phyloP scores from a whole-genome alignment of 2,797 vertebrate species.

The Benthosema pterotum region DNA sequence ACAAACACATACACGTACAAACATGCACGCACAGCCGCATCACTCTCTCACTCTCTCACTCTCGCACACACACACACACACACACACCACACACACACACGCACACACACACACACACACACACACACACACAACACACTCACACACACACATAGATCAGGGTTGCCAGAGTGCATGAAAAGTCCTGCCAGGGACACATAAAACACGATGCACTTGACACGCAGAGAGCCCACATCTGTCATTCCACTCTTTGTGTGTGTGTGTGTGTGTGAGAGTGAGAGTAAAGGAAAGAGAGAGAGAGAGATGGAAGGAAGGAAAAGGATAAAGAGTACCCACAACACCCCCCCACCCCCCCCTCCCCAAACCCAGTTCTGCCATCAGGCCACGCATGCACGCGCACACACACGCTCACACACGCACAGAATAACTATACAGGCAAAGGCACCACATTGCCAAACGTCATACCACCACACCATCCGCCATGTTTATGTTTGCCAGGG shows the following conservation, averaged over 20 bases:
- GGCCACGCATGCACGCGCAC: too few relatives aligned
- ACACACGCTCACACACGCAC: too few relatives aligned
- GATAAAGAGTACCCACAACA: too few relatives aligned
- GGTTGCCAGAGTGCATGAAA: neutral
- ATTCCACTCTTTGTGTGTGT: neutral
- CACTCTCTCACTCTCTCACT: too few relatives aligned
- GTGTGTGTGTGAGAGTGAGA: neutral
- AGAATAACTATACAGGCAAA: too few relatives aligned
- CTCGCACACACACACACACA: neutral
- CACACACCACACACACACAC: neutral
- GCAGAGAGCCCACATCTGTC: neutral
- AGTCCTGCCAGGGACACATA: neutral
- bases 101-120: neutral
- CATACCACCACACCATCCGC: too few relatives aligned
- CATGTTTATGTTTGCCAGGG: too few relatives aligned
- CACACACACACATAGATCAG: neutral
- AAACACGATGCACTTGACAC: conserved; percentile 5
- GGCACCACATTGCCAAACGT: too few relatives aligned
- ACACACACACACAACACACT: conserved; percentile 1
- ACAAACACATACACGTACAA: neutral
- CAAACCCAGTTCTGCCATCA: too few relatives aligned
- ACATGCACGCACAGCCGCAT: neutral
- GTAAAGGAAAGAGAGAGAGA: neutral
- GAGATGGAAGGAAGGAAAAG: too few relatives aligned
- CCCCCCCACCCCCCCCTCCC: too few relatives aligned